These are phyloP conservation scores for Diabrotica undecimpunctata DNA, from an alignment of 1,140 invertebrate species.

Conservation along the genomic window DNA sequence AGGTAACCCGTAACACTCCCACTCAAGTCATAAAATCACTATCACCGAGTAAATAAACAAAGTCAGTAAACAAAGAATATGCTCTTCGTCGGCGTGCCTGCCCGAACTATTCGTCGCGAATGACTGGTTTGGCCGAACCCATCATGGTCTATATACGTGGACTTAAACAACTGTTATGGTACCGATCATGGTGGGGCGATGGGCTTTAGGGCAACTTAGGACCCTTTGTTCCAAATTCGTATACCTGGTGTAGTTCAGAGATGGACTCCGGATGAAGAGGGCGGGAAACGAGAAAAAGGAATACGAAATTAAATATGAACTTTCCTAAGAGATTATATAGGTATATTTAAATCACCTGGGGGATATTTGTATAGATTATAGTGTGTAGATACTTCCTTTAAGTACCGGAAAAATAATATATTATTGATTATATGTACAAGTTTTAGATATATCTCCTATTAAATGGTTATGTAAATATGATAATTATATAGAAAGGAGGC, in stretches of 20 bases:
- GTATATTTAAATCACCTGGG: too few relatives aligned
- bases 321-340: too few relatives aligned
- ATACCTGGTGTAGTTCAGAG: conserved; percentile 9
- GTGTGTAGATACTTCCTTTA: background rate
- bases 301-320: too few relatives aligned
- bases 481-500: too few relatives aligned
- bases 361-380: too few relatives aligned
- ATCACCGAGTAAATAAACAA: background rate
- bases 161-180: conserved; percentile 20
- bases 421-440: too few relatives aligned
- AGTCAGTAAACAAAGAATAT: too few relatives aligned
- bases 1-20: background rate
- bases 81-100: background rate
- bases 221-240: conserved; percentile 17
- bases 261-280: conserved; percentile 7
- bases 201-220: conserved; percentile 20
- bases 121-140: conserved; percentile 11
- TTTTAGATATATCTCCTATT: too few relatives aligned
- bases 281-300: background rate
- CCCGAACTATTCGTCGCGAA: background rate
- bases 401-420: background rate
- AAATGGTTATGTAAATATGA: too few relatives aligned
- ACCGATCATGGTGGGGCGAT: conserved; percentile 15
- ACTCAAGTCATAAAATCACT: background rate
- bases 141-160: conserved; percentile 20